Evolutionary conservation across 2,113 vertebrate genomes (phyloP).

Genomic region (Oryzias curvinotus): DNA sequence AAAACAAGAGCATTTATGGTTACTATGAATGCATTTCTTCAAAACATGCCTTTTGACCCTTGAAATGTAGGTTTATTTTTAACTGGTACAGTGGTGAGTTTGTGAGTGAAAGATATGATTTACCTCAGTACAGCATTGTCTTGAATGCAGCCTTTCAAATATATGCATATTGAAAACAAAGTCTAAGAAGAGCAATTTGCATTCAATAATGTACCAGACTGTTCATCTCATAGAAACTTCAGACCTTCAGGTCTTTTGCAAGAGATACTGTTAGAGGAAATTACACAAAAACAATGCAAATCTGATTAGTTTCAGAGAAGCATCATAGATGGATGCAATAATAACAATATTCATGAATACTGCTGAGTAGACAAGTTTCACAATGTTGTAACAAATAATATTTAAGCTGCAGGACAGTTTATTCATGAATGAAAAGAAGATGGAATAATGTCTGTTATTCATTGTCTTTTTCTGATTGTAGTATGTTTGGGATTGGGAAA

Average conservation of each 20-base stretch:
- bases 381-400: no score
- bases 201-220: not conserved
- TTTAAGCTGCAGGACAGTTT: no score
- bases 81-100: not conserved
- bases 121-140: not conserved
- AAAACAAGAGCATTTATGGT: constrained; percentile 14
- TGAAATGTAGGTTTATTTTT: not conserved
- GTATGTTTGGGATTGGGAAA: no score
- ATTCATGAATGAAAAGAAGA: no score
- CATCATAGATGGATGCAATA: no score
- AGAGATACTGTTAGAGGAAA: not conserved
- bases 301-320: not conserved
- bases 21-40: not conserved
- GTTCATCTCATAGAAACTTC: not conserved
- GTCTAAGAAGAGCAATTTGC: not conserved
- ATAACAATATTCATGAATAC: no score
- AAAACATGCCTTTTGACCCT: not conserved
- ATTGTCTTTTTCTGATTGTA: no score
- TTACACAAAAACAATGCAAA: not conserved
- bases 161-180: not conserved
- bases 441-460: no score
- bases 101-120: not conserved
- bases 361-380: no score
- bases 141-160: not conserved
- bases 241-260: not conserved